Conservation (phyloP, 2,113 vertebrate genomes). For the Notarius lentiginosus region DNA sequence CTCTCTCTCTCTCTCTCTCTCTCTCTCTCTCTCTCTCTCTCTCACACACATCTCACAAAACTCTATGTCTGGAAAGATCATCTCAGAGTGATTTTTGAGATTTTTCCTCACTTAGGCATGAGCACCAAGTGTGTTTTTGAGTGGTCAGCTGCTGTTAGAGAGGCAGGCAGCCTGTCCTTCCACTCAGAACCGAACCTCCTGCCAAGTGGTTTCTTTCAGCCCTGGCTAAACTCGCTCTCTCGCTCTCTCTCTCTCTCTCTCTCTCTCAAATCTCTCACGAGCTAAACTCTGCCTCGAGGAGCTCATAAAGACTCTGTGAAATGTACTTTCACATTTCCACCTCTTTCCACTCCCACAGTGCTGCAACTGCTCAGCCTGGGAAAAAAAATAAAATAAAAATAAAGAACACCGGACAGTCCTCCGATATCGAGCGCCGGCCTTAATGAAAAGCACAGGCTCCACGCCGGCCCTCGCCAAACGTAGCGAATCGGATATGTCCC, state of each 20-base stretch:
- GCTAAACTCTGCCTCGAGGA: not conserved
- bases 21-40: not conserved
- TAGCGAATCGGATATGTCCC: conserved; percentile 20
- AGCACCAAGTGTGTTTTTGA: conserved; percentile 37
- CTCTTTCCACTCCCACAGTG: not conserved
- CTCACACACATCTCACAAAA: not conserved
- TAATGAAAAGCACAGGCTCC: conserved; percentile 35
- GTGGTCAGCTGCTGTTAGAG: conserved; percentile 40
- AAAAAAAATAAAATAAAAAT: not conserved
- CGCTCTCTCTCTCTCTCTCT: not conserved
- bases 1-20: not conserved
- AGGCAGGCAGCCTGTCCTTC: conserved; percentile 27
- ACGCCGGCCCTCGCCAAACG: not conserved
- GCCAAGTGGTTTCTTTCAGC: conserved; percentile 39
- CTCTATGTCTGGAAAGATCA: conserved; percentile 25
- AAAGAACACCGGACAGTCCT: not conserved
- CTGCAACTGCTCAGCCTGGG: not conserved
- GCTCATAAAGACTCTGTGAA: conserved; percentile 11
- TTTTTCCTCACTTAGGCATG: conserved; percentile 1
- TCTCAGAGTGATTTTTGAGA: conserved; percentile 12
- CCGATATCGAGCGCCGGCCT: not conserved
- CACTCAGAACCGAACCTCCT: conserved; percentile 26
- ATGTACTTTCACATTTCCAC: conserved; percentile 13
- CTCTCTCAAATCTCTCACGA: conserved; percentile 7
- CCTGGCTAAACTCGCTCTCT: not conserved